Base-by-base conservation (phyloP, 1,140 invertebrate species). In the Hypsibius dujardini region DNA sequence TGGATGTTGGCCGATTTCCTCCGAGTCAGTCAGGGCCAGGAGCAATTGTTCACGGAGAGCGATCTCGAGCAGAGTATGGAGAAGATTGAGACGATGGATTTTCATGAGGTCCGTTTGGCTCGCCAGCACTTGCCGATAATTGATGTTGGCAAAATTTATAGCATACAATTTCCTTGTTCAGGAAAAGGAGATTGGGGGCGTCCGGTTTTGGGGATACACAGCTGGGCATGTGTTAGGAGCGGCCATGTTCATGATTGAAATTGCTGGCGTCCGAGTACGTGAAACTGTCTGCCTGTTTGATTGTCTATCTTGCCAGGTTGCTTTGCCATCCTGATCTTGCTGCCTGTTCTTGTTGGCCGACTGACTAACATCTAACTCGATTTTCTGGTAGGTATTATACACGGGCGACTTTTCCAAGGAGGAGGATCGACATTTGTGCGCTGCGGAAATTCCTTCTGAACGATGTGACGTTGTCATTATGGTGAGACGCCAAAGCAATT, bases 171-270 rank as follows among this genome's bases (percentile, higher is more conserved):
- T 28, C 28, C 28, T 28, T 28, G 28, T 70, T 7, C 42, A 72
- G 67, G 70, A 71, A 72, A 71, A 79, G 45, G 76, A 83, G 77
- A 81, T 74, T 82, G 46, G 42, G 15, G 70, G 46, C 14, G 72
- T 77, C 28, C 74, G 77, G 76, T 96, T 99, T 80, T 98, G 95
- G 90, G 93, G 93, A 1, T 99, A 98, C 79, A 95, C 96, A 80
- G 96, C 93, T 1, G 96, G 96, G 0, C 96, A 99, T 81, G 96
- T 99, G 0, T 80, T 99, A 0, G 96, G 96, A 0, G 96, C 96
- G 2, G 95, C 95, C 46, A 99, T 99, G 95, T 99, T 99, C 78
- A 97, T 98, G 92, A 94, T 99, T 72, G 95, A 99, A 84, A 98
- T 99, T 74, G 95, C 95, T 70, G 95, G 93, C 46, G 90, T 95